Base-by-base conservation (phyloP, 35 echinoderm and acorn worm genomes). In the Stichopus chloronotus region DNA sequence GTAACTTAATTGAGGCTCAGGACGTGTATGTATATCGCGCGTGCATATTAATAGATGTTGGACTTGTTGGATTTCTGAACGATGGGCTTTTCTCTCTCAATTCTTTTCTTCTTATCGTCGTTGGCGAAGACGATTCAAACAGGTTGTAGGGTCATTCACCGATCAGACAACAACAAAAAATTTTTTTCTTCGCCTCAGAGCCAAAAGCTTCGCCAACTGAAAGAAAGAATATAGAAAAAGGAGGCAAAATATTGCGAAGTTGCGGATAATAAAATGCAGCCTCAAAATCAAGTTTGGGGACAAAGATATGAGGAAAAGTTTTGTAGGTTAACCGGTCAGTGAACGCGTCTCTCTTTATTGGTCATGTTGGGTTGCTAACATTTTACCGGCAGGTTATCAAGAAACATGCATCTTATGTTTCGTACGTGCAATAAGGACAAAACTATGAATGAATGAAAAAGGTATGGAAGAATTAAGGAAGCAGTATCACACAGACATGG, bases 141-240 rank as follows among this genome's bases (percentile, higher is more conserved):
- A 85, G 82, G 82, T 85, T 85, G 82, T 58, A 58, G 82, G 82
- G 82, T 85, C 82, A 85, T 85, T 85, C 82, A 85, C 82, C 82
- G 82, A 23, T 5, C 82, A 85, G 82, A 56, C 82, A 85, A n/a
- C n/a, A n/a, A n/a, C n/a, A 56, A 85, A 30, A 85, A 58, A 20
- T 43, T 43, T 43, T 43, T 43, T 3, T 43, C 30, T 43, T 43
- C 76, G 76, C 82, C 55, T 58, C 6, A 58, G 7, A 85, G 25
- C 80, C 9, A 20, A 57, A 58, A 9, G 22, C 14, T n/a, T 56
- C n/a, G 19, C n/a, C 82, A 21, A 74, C 19, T 74, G 69, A 74
- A 14, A 74, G 22, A n/a, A 74, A 74, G 69, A 21, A 7, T 7
- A 21, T 74, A 74, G 17, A 43, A 74, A 74, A 74, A n/a, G 19